A percentile compares a stretch with the other conserved stretches of the same genome.
Conservation (phyloP, 2,113 vertebrate genomes). For the pig (Sus scrofa) region T2T-Sscrofa CM000812.6:165692001-165692500, state of each 20-base stretch:
- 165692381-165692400: not conserved
- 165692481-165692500: conserved; percentile 25
- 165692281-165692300: not conserved
- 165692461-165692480: conserved; percentile 14
- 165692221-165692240: not conserved
- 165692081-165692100: not conserved
- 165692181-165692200: not conserved
- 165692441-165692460: not conserved
- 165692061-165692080: conserved; percentile 25
- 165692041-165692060: not conserved
- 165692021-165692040: conserved; percentile 51
- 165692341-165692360: not conserved
- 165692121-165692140: not conserved
- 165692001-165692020: conserved; percentile 20
- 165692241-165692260: not conserved
- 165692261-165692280: not conserved
- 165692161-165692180: not conserved
- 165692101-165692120: not conserved
- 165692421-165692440: not conserved
- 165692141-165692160: not conserved
- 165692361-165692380: not conserved
- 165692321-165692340: not conserved
- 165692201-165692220: not conserved
- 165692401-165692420: not conserved
- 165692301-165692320: not conserved